Conservation (phyloP, 2,888 invertebrate species). For the Hydriomena furcata region DNA sequence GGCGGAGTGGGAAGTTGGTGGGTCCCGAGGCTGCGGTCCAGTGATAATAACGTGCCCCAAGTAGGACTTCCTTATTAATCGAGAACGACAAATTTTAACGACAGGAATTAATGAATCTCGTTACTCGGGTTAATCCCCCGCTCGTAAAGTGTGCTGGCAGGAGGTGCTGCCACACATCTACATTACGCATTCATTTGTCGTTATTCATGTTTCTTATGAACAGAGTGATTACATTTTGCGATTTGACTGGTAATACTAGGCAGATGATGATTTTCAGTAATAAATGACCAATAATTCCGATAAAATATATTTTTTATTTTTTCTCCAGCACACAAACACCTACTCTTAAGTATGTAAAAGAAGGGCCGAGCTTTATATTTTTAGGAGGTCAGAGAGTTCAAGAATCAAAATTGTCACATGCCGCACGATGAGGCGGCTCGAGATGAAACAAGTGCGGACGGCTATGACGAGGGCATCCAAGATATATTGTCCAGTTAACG, state of each 20-base stretch:
- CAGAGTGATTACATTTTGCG: neutral
- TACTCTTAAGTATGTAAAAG: neutral
- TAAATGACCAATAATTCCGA: no score
- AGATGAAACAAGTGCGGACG: conserved; percentile 65
- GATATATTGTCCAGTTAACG: conserved; percentile 82
- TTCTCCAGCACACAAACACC: no score
- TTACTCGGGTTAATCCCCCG: conserved; percentile 84
- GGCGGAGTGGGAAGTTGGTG: conserved; percentile 79
- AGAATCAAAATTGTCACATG: conserved; percentile 24
- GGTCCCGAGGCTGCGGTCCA: conserved; percentile 73
- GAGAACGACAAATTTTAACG: conserved; percentile 85
- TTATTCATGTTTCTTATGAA: conserved; percentile 38
- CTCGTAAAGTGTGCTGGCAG: conserved; percentile 81
- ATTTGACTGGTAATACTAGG: no score
- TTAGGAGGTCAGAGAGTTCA: neutral
- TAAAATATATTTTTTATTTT: no score
- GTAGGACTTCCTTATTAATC: conserved; percentile 83
- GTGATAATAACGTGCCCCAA: conserved; percentile 79
- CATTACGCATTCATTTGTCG: conserved; percentile 37
- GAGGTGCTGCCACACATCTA: conserved; percentile 65
- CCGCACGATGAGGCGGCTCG: conserved; percentile 29
- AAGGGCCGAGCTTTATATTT: neutral
- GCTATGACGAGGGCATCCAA: conserved; percentile 68
- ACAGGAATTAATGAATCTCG: conserved; percentile 85
- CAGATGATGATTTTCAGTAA: no score